Base-by-base conservation (phyloP, 2,797 vertebrate species). In the Amniataba percoides region DNA sequence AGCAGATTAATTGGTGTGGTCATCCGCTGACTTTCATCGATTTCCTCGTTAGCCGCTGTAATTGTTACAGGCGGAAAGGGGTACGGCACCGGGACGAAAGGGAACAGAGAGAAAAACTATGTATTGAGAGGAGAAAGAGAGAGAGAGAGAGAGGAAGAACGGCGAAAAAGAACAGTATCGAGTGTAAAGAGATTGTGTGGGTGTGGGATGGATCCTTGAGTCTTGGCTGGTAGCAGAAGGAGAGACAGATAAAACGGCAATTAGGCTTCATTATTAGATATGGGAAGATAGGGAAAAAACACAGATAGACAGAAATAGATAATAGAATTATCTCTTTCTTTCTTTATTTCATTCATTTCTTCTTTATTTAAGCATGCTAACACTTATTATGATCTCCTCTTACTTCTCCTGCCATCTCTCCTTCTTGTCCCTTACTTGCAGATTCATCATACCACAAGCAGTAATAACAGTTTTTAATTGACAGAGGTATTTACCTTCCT, bases 191-290 rank as follows among this genome's bases (percentile, higher is more conserved):
- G 12, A 69, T 46, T 66, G 68, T 40, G 65, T 27, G 34, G 78
- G 46, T 71, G 80, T 83, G 21, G 64, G 72, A 82, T 74, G 59
- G 63, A 61, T 69, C 59, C 11, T 56, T 71, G 49, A 78, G 18
- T 55, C 25, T 69, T 19, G 61, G 55, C 42, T 66, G 55, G 70
- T 49, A 71, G 62, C 77, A 58, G 68, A 78, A 46, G 68, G 59
- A 76, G 6, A 88, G 65, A 78, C 34, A 42, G 55, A 81, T 77
- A 78, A 74, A 70, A 81, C 79, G 23, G 64, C 62, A 71, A 86
- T 86, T 83, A 83, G 14, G 36, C 49, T 56, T 82, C 23, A 77
- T 81, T 82, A 86, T 60, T 64, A 76, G 58, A 84, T 71, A 75
- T 57, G 45, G 56, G 27, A 23, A n/a, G 21, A 74, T 49, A 57